phyloP scores from a whole-genome alignment of 2,888 invertebrate genomes.

The Parnassius orleans region DNA sequence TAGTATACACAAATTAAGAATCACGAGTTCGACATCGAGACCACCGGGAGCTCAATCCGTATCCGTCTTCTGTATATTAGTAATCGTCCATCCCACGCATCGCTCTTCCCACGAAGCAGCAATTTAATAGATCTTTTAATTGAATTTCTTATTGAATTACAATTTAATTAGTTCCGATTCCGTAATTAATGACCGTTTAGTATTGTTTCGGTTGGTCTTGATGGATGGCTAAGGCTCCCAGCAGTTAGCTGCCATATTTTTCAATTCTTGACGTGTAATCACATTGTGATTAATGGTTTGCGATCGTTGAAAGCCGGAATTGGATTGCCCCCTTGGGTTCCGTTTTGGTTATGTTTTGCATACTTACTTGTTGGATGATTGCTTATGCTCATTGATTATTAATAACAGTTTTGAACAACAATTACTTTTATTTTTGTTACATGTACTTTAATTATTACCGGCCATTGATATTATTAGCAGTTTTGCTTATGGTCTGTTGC shows the following conservation, averaged over 20 bases:
- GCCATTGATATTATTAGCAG: too few relatives aligned
- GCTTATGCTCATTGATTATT: conserved; percentile 4
- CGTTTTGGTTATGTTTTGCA: conserved; percentile 37
- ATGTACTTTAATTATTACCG: background rate
- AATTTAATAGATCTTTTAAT: conserved; percentile 42
- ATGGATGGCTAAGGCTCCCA: conserved; percentile 40
- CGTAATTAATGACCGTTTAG: conserved; percentile 52
- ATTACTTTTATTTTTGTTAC: background rate
- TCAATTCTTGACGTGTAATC: conserved; percentile 58
- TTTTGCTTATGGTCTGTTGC: too few relatives aligned
- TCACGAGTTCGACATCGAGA: background rate
- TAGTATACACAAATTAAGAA: background rate
- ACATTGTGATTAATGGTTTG: conserved; percentile 52
- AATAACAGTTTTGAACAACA: background rate
- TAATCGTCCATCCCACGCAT: conserved; percentile 24
- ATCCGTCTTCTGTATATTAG: conserved; percentile 18
- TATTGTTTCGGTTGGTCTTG: conserved; percentile 47
- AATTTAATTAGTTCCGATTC: conserved; percentile 62
- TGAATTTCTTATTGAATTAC: conserved; percentile 69
- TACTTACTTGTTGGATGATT: conserved; percentile 9
- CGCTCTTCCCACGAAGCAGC: conserved; percentile 48
- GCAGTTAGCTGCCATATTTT: conserved; percentile 58
- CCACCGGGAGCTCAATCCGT: conserved; percentile 17
- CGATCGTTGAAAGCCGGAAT: conserved; percentile 59
- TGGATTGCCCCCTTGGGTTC: conserved; percentile 52